Evolutionary conservation across 2,888 invertebrate genomes (phyloP).

Genomic region (Orthosia incerta): DNA sequence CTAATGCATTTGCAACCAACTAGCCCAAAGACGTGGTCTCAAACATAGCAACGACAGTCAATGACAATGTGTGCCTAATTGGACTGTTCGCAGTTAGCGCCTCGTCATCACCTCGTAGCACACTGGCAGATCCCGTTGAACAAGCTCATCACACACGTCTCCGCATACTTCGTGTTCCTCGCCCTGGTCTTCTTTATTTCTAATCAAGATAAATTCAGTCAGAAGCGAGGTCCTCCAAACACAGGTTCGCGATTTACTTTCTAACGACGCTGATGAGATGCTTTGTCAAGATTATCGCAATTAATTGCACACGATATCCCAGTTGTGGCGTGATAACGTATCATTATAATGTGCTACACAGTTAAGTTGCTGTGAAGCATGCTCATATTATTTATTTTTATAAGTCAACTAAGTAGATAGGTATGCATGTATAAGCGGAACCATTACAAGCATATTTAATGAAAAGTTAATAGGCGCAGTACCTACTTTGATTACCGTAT

Average conservation of each 20-base stretch:
- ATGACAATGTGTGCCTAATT: conserved; percentile 61
- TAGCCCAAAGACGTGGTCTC: background rate
- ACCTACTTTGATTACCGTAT: background rate
- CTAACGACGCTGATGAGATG: conserved; percentile 70
- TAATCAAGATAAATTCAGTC: conserved; percentile 90
- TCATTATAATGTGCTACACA: conserved; percentile 52
- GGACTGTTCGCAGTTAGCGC: conserved; percentile 75
- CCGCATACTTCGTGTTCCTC: conserved; percentile 93
- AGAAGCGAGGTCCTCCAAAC: conserved; percentile 91
- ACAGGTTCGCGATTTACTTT: conserved; percentile 83
- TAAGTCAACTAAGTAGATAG: conserved; percentile 10
- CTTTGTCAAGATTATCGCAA: conserved; percentile 71
- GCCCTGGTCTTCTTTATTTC: conserved; percentile 91
- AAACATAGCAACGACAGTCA: background rate
- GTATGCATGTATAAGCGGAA: conserved; percentile 10
- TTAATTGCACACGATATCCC: conserved; percentile 71
- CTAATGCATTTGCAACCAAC: background rate
- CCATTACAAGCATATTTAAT: conserved; percentile 19
- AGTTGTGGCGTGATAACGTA: conserved; percentile 58
- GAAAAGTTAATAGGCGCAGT: conserved; percentile 9
- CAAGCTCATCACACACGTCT: conserved; percentile 93
- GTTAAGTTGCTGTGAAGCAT: conserved; percentile 36
- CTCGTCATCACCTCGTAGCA: conserved; percentile 83
- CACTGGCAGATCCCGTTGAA: conserved; percentile 93
- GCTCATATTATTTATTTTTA: conserved; percentile 30